Conservation (phyloP, 92 coral and sea anemone species). For the Epizoanthus fatuus region DNA sequence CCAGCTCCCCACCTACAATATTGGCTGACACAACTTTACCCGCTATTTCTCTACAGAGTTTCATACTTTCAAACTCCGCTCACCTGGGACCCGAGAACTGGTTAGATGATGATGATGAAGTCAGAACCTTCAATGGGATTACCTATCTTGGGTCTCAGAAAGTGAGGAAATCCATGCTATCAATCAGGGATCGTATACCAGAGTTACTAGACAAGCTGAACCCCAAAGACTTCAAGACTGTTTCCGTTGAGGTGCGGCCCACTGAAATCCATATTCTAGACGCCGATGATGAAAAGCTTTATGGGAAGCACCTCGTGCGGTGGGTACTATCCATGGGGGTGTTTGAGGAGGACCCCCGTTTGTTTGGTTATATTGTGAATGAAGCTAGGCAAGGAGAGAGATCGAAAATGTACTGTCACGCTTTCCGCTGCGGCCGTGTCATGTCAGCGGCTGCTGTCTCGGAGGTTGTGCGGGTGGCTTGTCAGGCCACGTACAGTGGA, state of each 20-base stretch:
- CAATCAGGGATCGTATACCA: conserved; percentile 88
- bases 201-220: conserved; percentile 78
- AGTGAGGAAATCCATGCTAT: conserved; percentile 85
- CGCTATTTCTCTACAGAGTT: conserved; percentile 27
- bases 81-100: conserved; percentile 60
- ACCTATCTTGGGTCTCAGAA: conserved; percentile 91
- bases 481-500: conserved; percentile 91
- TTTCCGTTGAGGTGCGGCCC: conserved; percentile 79
- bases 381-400: conserved; percentile 96
- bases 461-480: conserved; percentile 90
- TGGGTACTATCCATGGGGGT: conserved; percentile 98
- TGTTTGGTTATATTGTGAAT: conserved; percentile 95
- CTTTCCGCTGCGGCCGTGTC: conserved; percentile 97
- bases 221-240: conserved; percentile 85
- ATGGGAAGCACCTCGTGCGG: conserved; percentile 81
- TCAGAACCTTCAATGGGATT: conserved; percentile 81
- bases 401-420: conserved; percentile 97
- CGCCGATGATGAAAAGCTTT: conserved; percentile 52
- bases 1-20: background rate
- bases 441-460: conserved; percentile 88
- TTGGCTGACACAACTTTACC: background rate
- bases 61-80: conserved; percentile 65
- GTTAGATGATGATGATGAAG: conserved; percentile 69
- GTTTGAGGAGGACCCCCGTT: conserved; percentile 89
- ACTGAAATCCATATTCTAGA: conserved; percentile 85